A percentile compares a stretch with the other conserved stretches of the same genome.
Evolutionary conservation across 2,888 invertebrate species (phyloP).

Genomic region (Baronia brevicornis): DNA sequence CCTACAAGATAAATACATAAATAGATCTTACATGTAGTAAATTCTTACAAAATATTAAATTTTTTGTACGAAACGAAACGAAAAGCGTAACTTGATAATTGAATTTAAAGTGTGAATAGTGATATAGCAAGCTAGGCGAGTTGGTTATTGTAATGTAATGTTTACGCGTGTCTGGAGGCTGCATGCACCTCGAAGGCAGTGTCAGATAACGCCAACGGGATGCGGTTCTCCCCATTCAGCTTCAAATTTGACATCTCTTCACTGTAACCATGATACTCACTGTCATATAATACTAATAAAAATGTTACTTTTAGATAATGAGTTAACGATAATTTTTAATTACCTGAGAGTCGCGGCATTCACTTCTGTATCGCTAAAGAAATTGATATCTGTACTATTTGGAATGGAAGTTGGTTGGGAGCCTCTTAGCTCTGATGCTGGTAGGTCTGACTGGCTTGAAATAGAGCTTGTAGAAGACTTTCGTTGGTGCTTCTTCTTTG

Average conservation of each 20-base stretch:
- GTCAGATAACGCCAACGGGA: slow-evolving; percentile 69
- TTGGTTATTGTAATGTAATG: slow-evolving; percentile 35
- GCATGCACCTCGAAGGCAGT: slow-evolving; percentile 72
- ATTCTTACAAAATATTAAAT: background rate
- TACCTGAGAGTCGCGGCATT: slow-evolving; percentile 79
- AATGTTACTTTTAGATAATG: too few relatives aligned
- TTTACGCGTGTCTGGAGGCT: slow-evolving; percentile 71
- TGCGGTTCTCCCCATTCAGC: slow-evolving; percentile 67
- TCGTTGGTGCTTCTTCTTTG: slow-evolving; percentile 87
- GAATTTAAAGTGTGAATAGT: slow-evolving; percentile 2
- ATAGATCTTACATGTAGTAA: background rate
- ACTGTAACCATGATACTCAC: slow-evolving; percentile 66
- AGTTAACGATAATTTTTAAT: slow-evolving; percentile 32
- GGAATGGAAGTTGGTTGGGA: slow-evolving; percentile 49
- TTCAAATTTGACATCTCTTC: slow-evolving; percentile 73
- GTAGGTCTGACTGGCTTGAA: slow-evolving; percentile 69
- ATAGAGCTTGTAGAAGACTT: slow-evolving; percentile 78
- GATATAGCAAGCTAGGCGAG: slow-evolving; percentile 34
- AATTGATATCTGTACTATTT: slow-evolving; percentile 72
- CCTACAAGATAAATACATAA: background rate
- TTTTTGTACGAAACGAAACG: too few relatives aligned
- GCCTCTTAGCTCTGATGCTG: slow-evolving; percentile 59
- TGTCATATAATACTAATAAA: too few relatives aligned
- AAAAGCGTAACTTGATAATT: too few relatives aligned
- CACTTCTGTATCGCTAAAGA: slow-evolving; percentile 95